Percentiles rank a stretch among this genome's conserved stretches.
phyloP scores from a whole-genome alignment of 2,113 vertebrate species.

The Setophaga coronata region DNA sequence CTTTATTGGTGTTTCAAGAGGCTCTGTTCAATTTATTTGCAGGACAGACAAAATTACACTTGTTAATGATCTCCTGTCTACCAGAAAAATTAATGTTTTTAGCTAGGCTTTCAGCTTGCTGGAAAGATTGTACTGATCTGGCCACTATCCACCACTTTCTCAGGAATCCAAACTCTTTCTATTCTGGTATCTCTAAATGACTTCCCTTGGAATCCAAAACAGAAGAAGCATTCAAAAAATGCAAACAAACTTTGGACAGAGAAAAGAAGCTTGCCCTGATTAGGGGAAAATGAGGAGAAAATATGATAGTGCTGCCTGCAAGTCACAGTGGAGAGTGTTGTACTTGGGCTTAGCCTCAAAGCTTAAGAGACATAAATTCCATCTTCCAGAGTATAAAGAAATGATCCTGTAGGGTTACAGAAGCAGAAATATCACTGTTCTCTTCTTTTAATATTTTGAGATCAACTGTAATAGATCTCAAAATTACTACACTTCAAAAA shows the following conservation, averaged over 20 bases:
- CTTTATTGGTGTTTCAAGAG: neutral
- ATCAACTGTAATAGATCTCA: neutral
- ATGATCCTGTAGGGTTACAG: neutral
- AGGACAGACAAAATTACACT: constrained; percentile 19
- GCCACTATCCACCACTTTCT: neutral
- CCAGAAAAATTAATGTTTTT: neutral
- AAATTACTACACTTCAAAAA: neutral
- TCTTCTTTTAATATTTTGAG: neutral
- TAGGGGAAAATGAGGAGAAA: neutral
- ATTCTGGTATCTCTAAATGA: neutral
- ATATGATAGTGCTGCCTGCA: neutral
- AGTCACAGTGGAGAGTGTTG: neutral
- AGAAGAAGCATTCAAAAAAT: neutral
- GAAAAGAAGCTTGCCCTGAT: neutral
- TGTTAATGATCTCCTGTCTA: neutral
- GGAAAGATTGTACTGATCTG: neutral
- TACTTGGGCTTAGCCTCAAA: neutral
- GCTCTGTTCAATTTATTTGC: neutral
- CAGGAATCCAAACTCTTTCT: neutral
- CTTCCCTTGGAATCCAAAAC: neutral
- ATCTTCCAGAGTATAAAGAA: neutral
- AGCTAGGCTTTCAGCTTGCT: neutral
- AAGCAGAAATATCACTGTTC: neutral
- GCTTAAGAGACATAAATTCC: neutral
- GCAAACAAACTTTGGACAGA: neutral